Evolutionary conservation across 2,888 invertebrate genomes (phyloP).

Genomic region (Lamellibrachia columna): DNA sequence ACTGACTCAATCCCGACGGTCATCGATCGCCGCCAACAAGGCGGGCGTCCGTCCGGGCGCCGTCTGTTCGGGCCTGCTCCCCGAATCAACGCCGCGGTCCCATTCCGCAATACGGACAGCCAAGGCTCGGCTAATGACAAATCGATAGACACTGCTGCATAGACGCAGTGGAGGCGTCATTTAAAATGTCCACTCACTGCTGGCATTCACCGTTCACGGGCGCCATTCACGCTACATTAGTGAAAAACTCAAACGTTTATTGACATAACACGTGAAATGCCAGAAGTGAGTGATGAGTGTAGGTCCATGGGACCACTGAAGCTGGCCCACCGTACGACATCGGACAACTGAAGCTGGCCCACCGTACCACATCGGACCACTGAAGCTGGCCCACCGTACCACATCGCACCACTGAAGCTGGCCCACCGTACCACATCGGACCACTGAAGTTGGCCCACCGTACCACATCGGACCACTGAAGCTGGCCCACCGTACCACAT

Average conservation of each 20-base stretch:
- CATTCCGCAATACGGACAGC: not conserved
- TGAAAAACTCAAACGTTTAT: conserved; percentile 12
- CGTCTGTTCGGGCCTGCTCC: not conserved
- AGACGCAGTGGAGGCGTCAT: not conserved
- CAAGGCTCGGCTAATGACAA: not conserved
- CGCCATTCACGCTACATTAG: not conserved
- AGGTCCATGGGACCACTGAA: not conserved
- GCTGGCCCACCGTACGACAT: not conserved
- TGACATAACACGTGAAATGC: not conserved
- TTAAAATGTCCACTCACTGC: not conserved
- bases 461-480: no score
- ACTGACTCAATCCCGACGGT: not conserved
- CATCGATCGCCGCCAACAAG: not conserved
- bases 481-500: no score
- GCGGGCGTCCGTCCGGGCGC: not conserved
- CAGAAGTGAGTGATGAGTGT: not conserved
- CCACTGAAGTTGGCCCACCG: no score
- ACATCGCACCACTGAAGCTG: no score
- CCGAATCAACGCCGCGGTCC: not conserved
- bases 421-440: no score
- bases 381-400: no score
- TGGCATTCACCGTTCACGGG: not conserved
- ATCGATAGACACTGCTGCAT: not conserved
- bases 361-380: no score
- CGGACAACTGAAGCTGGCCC: not conserved